Conservation (phyloP, 2,113 vertebrate genomes). For the Myiozetetes cayanensis region DNA sequence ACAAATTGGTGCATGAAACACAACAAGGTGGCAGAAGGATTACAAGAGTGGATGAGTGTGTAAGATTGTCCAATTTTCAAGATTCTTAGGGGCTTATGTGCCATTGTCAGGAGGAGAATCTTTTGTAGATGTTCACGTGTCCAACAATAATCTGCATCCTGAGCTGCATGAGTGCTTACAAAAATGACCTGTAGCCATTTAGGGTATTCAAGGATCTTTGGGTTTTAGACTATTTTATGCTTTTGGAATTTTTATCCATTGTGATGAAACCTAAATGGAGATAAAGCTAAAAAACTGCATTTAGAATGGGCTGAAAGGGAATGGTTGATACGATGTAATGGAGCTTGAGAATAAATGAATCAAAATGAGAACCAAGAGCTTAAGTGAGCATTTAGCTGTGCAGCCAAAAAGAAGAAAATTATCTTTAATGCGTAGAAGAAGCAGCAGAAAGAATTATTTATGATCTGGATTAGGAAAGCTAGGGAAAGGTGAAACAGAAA, state of each 20-base stretch:
- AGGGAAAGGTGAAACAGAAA: background rate
- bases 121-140: background rate
- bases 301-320: constrained; percentile 19
- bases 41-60: background rate
- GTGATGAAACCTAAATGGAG: constrained; percentile 21
- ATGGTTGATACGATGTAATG: constrained; percentile 22
- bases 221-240: background rate
- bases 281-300: constrained; percentile 26
- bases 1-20: background rate
- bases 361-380: constrained; percentile 40
- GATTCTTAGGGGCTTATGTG: background rate
- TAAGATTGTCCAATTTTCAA: constrained; percentile 35
- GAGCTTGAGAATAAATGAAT: constrained; percentile 58
- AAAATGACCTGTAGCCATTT: constrained; percentile 26
- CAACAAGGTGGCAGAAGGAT: background rate
- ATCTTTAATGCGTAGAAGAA: constrained; percentile 24
- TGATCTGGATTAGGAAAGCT: background rate
- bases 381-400: constrained; percentile 44
- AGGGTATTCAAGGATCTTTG: constrained; percentile 24
- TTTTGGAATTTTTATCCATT: constrained; percentile 34
- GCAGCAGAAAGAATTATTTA: constrained; percentile 6
- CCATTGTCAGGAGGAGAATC: background rate
- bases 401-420: constrained; percentile 23
- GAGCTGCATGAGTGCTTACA: background rate
- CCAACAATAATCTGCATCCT: constrained; percentile 17